Evolutionary conservation across 2,113 vertebrate genomes (phyloP).

Genomic region (Laterallus jamaicensis): DNA sequence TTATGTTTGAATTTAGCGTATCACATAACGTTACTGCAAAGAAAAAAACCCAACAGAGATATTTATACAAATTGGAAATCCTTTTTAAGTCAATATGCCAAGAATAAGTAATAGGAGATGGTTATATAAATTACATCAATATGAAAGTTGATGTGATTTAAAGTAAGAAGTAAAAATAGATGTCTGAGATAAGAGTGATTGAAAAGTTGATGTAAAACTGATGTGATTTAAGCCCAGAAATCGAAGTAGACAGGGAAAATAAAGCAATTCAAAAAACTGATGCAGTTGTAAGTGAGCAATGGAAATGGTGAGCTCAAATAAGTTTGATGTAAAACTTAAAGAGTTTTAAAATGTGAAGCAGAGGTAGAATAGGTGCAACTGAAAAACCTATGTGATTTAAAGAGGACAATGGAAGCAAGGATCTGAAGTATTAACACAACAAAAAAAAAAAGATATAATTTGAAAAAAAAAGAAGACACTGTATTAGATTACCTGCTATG

Average conservation of each 20-base stretch:
- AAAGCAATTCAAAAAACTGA: constrained; percentile 13
- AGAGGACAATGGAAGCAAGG: not conserved
- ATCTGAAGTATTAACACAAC: not conserved
- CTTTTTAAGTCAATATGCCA: constrained; percentile 6
- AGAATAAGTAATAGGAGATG: not conserved
- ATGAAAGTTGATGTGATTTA: constrained; percentile 27
- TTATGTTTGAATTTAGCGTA: not conserved
- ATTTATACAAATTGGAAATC: not conserved
- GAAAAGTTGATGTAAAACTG: constrained; percentile 44
- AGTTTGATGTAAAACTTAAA: constrained; percentile 13
- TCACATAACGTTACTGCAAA: not conserved
- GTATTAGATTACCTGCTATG: not conserved
- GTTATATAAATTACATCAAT: constrained; percentile 5
- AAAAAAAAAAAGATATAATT: not conserved
- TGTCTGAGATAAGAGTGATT: constrained; percentile 14
- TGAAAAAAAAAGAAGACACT: not conserved
- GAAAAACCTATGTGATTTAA: not conserved
- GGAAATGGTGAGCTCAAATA: constrained; percentile 10
- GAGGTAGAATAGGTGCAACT: not conserved
- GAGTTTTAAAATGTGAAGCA: not conserved
- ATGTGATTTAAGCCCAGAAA: constrained; percentile 40
- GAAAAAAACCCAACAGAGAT: not conserved
- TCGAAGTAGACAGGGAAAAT: constrained; percentile 23
- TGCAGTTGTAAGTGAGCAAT: not conserved
- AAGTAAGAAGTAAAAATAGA: constrained; percentile 43